phyloP scores from a whole-genome alignment of 2,888 invertebrate genomes.

The Calephelis perditalis region DNA sequence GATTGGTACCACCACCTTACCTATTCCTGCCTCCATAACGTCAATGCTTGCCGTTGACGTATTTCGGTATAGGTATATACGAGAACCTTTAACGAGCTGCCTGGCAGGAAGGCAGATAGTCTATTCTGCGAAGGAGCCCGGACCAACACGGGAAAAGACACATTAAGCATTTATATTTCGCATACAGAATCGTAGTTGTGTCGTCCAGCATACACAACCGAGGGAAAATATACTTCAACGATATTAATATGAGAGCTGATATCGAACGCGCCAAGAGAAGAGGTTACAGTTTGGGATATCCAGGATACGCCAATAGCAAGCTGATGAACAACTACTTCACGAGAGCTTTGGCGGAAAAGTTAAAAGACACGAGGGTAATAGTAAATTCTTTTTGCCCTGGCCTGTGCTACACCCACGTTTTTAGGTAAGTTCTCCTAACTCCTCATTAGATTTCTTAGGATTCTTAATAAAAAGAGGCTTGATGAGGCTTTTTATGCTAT shows the following conservation, averaged over 20 bases:
- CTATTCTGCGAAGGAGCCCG: no score
- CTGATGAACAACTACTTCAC: slow-evolving; percentile 4
- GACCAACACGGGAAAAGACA: no score
- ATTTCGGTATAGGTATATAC: no score
- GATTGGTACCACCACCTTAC: no score
- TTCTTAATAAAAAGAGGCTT: no score
- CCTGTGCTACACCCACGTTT: not conserved
- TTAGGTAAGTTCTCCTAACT: not conserved
- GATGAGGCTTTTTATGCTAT: no score
- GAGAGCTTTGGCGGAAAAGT: not conserved
- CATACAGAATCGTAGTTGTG: not conserved
- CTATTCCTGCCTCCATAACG: no score
- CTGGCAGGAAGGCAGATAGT: no score
- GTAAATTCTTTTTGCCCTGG: slow-evolving; percentile 1
- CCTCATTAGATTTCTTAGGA: no score
- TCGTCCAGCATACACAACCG: not conserved
- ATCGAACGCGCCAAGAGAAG: not conserved
- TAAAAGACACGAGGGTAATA: not conserved
- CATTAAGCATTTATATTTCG: no score
- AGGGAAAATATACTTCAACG: not conserved
- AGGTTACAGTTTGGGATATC: not conserved
- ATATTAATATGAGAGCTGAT: not conserved
- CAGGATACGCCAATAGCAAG: slow-evolving; percentile 1
- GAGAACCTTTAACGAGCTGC: no score
- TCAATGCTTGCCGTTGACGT: no score